A percentile compares a stretch with the other conserved stretches of the same genome.
Evolutionary conservation across 2,113 vertebrate species (phyloP).

Genomic region (Thalassarche chlororhynchos): DNA sequence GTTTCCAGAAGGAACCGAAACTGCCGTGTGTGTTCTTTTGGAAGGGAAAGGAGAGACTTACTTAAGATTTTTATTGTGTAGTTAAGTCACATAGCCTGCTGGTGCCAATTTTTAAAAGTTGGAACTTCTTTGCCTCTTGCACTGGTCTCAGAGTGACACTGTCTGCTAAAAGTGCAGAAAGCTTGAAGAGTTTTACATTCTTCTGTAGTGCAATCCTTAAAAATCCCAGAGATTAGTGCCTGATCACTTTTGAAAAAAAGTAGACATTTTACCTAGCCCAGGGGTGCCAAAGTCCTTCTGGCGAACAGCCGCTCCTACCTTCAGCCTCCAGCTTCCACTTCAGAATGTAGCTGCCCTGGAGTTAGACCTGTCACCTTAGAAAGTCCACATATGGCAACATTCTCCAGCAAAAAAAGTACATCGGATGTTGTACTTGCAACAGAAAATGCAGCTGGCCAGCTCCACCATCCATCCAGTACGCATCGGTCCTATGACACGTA

Average conservation of each 20-base stretch:
- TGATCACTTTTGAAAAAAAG: conserved; percentile 72
- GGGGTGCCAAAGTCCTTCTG: conserved; percentile 61
- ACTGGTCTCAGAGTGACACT: conserved; percentile 63
- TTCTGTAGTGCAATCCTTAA: conserved; percentile 79
- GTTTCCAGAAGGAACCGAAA: conserved; percentile 71
- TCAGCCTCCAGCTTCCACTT: conserved; percentile 43
- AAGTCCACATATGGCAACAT: conserved; percentile 40
- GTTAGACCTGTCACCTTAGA: conserved; percentile 36
- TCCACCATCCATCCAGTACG: not conserved
- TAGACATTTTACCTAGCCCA: conserved; percentile 69
- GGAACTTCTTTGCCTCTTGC: conserved; percentile 63
- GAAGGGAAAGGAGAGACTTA: conserved; percentile 56
- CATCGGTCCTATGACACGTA: not conserved
- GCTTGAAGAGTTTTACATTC: conserved; percentile 70
- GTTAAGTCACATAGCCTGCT: conserved; percentile 63
- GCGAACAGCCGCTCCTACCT: conserved; percentile 30
- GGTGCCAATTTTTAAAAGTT: conserved; percentile 59
- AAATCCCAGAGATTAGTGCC: conserved; percentile 80
- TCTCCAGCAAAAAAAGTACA: conserved; percentile 30
- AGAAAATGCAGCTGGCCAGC: conserved; percentile 13
- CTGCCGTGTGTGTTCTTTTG: conserved; percentile 44
- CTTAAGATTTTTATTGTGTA: not conserved
- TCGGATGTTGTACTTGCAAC: conserved; percentile 6
- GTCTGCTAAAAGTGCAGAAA: conserved; percentile 73
- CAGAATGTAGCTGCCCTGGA: conserved; percentile 74